Evolutionary conservation across 2,113 vertebrate genomes (phyloP).

Genomic region (Dasyornis broadbenti): DNA sequence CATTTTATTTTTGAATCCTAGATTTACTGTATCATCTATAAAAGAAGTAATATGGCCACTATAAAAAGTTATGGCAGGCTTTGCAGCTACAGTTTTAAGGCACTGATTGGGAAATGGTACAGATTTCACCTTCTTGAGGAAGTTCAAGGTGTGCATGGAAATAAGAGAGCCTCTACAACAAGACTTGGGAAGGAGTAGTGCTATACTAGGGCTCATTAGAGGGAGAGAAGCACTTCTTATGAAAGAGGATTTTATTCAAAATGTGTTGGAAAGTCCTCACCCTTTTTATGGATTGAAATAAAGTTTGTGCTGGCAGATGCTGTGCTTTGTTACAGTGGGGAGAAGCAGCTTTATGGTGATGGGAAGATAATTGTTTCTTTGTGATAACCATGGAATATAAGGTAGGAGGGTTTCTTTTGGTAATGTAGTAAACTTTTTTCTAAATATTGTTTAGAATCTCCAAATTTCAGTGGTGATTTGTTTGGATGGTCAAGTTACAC

Average conservation of each 20-base stretch:
- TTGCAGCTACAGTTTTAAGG: not conserved
- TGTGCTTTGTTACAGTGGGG: not conserved
- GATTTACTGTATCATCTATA: not conserved
- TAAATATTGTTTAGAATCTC: not conserved
- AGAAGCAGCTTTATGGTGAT: not conserved
- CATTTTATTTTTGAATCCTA: constrained; percentile 5
- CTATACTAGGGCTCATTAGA: not conserved
- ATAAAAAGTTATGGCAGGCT: not conserved
- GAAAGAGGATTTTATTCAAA: not conserved
- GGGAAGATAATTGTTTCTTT: not conserved
- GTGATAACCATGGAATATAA: not conserved
- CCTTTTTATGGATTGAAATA: not conserved
- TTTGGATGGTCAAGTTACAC: not conserved
- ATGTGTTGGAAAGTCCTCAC: not conserved
- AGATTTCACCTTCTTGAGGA: not conserved
- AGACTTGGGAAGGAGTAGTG: not conserved
- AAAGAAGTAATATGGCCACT: not conserved
- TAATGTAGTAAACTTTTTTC: not conserved
- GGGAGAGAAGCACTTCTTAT: not conserved
- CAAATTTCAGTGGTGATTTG: not conserved
- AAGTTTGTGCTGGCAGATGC: not conserved
- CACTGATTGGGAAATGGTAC: not conserved
- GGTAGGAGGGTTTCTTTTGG: not conserved
- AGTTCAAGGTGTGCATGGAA: not conserved
- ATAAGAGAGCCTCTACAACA: not conserved